Evolutionary conservation across 1,140 invertebrate genomes (phyloP).

Genomic region (Drosophila tani): DNA sequence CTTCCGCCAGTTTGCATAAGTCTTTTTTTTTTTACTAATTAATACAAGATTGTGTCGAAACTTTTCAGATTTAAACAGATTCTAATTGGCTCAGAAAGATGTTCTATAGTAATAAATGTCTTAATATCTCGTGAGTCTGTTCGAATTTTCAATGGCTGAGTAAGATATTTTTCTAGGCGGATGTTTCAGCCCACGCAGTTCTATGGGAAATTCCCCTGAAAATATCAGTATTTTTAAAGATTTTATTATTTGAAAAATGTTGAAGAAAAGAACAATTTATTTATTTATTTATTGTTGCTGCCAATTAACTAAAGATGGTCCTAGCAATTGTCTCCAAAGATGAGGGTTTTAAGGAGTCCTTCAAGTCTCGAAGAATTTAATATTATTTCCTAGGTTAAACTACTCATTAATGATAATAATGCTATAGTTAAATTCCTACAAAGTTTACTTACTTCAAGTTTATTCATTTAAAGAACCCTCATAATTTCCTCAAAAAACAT

Average conservation of each 20-base stretch:
- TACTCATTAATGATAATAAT: neutral
- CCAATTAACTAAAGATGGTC: neutral
- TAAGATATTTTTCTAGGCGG: slow-evolving; percentile 9
- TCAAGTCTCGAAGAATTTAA: too few species aligned
- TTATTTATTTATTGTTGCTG: neutral
- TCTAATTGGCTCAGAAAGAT: slow-evolving; percentile 23
- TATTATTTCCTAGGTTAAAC: neutral
- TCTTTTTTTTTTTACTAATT: slow-evolving; percentile 14
- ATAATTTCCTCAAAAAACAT: neutral
- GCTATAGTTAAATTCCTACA: neutral
- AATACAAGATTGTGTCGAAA: neutral
- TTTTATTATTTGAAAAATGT: neutral
- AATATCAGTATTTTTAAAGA: neutral
- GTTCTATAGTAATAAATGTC: slow-evolving; percentile 36
- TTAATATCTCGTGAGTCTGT: slow-evolving; percentile 5
- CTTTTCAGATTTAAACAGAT: slow-evolving; percentile 4
- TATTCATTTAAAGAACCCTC: neutral
- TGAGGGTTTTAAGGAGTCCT: neutral
- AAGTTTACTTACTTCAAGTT: too few species aligned
- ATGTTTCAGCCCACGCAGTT: slow-evolving; percentile 22
- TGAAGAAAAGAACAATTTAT: neutral
- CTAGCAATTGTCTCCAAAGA: neutral
- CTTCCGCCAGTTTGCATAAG: slow-evolving; percentile 20
- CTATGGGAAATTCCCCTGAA: slow-evolving; percentile 33
- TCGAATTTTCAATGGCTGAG: slow-evolving; percentile 18